A percentile compares a stretch with the other conserved stretches of the same genome.
Conservation (phyloP, 2,113 vertebrate genomes). For the Prunella himalayana region DNA sequence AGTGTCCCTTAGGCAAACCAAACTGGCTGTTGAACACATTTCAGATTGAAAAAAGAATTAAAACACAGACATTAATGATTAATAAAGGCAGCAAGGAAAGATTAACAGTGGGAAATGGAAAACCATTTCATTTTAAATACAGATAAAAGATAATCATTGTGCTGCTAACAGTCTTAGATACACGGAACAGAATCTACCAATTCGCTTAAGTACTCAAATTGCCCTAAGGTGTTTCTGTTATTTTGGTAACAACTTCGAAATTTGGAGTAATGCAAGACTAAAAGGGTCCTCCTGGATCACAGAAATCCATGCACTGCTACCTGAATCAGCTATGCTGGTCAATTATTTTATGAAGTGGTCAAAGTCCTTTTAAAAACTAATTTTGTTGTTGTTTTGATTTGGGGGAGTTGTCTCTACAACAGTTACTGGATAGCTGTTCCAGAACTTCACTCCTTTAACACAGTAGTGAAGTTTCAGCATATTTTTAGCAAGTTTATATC, state of each 20-base stretch:
- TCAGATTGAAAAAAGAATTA: not conserved
- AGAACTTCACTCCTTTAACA: not conserved
- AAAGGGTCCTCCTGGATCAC: not conserved
- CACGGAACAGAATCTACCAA: not conserved
- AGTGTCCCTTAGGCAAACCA: not conserved
- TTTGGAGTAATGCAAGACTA: not conserved
- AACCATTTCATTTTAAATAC: constrained; percentile 1
- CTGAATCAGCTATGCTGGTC: not conserved
- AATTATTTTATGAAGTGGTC: not conserved
- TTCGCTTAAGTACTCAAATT: not conserved
- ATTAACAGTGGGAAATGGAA: not conserved
- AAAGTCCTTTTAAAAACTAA: not conserved
- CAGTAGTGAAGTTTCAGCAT: not conserved
- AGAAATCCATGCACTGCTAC: not conserved
- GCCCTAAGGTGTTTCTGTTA: not conserved
- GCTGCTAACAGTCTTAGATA: not conserved
- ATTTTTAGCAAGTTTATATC: not conserved
- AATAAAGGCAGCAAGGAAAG: not conserved
- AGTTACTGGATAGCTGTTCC: not conserved
- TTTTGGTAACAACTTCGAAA: not conserved
- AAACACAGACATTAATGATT: not conserved
- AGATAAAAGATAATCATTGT: not conserved
- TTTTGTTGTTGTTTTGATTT: not conserved
- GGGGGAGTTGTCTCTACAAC: not conserved
- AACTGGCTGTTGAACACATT: not conserved